Base-by-base conservation (phyloP, 1,140 invertebrate species). In the Papilio helenus region DNA sequence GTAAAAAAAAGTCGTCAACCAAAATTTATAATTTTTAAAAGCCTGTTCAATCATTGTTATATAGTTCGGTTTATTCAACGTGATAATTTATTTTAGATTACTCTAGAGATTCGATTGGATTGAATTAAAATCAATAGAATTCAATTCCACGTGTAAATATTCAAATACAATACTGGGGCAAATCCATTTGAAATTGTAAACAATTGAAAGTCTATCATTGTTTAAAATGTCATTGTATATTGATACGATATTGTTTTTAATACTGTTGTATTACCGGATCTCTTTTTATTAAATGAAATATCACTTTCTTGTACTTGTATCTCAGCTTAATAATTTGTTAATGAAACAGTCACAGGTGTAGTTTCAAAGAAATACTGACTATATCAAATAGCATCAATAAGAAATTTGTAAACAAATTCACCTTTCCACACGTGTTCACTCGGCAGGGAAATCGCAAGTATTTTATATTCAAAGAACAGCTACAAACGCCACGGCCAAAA, bases 391-490 rank as follows among this genome's bases (percentile, higher is more conserved):
- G n/a, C 18, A 58, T 58, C 3, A 61, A 61, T 9, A 61, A 61
- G 20, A 61, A 20, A 58, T 26, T 23, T 61, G 58, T 23, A 61
- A 61, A 26, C 23, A 79, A 73, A n/a, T 79, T 72, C 49, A 61
- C 26, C n/a, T 72, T 44, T 12, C 26, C 68, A 58, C 72, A 34
- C n/a, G 26, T 49, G 78, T 72, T 42, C 39, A 20, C 8, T 39
- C 42, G 44, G 39, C 18, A 71, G 58, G 61, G 49, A 61, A 79
- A 76, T 29, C 51, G 68, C 26, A 61, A 23, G 51, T 72, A 61
- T 68, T 82, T 82, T 80, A 82, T 82, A 82, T 82, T 80, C 81
- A 82, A 82, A 61, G 76, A 71, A 77, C 61, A 80, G 72, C 49
- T 76, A 79, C 79, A 78, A 80, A 76, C 71, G 65, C 58, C 39